Evolutionary conservation across 2,888 invertebrate species (phyloP).

Genomic region (Biston betularia): DNA sequence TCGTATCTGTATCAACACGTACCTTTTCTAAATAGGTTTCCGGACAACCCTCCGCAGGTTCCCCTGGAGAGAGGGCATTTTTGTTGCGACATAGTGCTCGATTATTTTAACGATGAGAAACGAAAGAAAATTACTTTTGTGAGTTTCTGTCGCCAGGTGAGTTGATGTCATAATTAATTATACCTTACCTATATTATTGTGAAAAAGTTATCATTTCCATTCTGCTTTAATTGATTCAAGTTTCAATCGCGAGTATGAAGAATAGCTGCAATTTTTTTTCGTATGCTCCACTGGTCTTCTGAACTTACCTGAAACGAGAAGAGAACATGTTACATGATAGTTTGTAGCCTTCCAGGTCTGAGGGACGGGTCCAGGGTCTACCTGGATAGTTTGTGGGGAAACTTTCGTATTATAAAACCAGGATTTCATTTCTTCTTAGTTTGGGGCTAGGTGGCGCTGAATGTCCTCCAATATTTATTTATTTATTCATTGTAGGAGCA

Average conservation of each 20-base stretch:
- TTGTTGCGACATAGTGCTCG: slow-evolving; percentile 7
- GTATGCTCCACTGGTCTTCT: background rate
- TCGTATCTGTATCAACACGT: slow-evolving; percentile 3
- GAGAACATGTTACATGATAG: slow-evolving; percentile 11
- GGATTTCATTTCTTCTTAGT: slow-evolving; percentile 30
- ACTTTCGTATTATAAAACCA: slow-evolving; percentile 26
- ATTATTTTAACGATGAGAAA: background rate
- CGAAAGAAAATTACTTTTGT: background rate
- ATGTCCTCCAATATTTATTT: too few species aligned
- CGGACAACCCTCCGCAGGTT: background rate
- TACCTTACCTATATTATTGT: too few species aligned
- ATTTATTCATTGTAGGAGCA: slow-evolving; percentile 8
- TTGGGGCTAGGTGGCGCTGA: too few species aligned
- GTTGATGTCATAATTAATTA: too few species aligned
- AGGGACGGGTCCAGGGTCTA: slow-evolving; percentile 14
- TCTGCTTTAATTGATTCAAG: too few species aligned
- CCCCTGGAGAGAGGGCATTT: background rate
- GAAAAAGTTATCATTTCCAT: too few species aligned
- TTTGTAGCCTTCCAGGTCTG: slow-evolving; percentile 1
- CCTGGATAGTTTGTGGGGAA: slow-evolving; percentile 20
- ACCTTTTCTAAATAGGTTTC: slow-evolving; percentile 13
- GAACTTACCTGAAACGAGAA: slow-evolving; percentile 30
- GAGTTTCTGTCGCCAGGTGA: background rate
- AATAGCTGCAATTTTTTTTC: too few species aligned
- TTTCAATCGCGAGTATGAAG: too few species aligned